Evolutionary conservation across 2,888 invertebrate species (phyloP).

Genomic region (Andricus quercusramuli): DNA sequence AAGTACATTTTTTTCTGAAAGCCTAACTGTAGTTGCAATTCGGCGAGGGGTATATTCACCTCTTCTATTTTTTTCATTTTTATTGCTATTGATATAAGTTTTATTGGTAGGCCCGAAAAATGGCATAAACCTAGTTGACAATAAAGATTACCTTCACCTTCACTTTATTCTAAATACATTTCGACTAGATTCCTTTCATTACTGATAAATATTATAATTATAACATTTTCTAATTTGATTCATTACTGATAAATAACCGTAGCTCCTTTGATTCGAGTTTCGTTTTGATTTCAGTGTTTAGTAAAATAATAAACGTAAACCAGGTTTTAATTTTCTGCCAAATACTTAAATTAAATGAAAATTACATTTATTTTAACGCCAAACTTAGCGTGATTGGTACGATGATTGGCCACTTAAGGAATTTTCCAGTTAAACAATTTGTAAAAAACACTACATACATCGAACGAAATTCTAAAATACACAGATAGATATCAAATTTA

Average conservation of each 20-base stretch:
- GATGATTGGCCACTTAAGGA: too few relatives aligned
- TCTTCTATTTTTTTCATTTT: background rate
- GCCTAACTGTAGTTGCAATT: background rate
- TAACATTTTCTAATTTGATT: background rate
- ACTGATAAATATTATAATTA: slow-evolving; percentile 9
- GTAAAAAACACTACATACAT: too few relatives aligned
- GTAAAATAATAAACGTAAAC: background rate
- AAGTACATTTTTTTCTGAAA: background rate
- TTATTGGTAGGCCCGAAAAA: background rate
- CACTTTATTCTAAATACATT: slow-evolving; percentile 14
- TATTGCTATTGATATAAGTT: background rate
- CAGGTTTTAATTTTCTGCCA: background rate
- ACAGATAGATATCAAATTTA: too few relatives aligned
- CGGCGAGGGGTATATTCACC: slow-evolving; percentile 10
- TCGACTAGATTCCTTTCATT: slow-evolving; percentile 26
- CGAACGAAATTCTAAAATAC: too few relatives aligned
- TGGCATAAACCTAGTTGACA: slow-evolving; percentile 10
- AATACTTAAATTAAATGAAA: background rate
- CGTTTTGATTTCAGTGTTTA: background rate
- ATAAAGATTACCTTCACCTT: background rate
- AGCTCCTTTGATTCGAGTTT: background rate
- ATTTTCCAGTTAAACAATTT: too few relatives aligned
- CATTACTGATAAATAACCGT: background rate
- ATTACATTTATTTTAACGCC: background rate
- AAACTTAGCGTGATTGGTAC: background rate